Conservation (phyloP, 2,888 invertebrate genomes). For the Synanthedon andrenaeformis region DNA sequence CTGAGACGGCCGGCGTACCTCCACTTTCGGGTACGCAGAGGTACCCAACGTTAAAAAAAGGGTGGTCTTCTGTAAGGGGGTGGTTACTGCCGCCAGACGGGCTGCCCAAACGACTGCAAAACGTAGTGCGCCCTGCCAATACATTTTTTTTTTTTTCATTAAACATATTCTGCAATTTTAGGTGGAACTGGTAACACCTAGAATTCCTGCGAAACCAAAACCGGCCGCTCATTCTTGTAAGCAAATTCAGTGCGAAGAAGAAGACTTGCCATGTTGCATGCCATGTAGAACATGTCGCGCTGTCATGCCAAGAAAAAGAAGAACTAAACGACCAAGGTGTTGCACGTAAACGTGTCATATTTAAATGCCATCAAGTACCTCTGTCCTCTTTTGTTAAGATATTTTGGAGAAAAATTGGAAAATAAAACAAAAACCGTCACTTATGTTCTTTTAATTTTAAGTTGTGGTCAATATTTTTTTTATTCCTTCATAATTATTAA, state of each 20-base stretch:
- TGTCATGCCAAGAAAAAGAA: conserved; percentile 16
- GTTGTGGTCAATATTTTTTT: no score
- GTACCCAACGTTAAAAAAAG: no score
- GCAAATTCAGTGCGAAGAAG: conserved; percentile 76
- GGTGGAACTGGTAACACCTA: conserved; percentile 80
- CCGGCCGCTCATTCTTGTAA: conserved; percentile 74
- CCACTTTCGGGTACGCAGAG: no score
- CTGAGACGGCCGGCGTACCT: no score
- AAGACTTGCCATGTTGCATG: conserved; percentile 43
- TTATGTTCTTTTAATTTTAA: not conserved
- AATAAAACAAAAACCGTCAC: not conserved
- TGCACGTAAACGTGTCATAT: conserved; percentile 13
- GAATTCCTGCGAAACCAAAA: conserved; percentile 70
- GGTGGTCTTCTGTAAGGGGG: no score
- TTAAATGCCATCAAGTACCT: not conserved
- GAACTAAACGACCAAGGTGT: conserved; percentile 19
- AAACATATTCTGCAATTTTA: conserved; percentile 27
- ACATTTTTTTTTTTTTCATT: no score
- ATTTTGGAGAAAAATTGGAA: not conserved
- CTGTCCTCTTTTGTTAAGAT: no score
- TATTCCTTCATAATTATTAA: no score
- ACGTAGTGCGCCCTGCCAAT: no score
- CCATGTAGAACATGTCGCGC: conserved; percentile 38
- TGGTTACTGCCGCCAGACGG: no score
- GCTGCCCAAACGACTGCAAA: no score